phyloP scores from a whole-genome alignment of 2,113 vertebrate genomes.

The Stegastes partitus region DNA sequence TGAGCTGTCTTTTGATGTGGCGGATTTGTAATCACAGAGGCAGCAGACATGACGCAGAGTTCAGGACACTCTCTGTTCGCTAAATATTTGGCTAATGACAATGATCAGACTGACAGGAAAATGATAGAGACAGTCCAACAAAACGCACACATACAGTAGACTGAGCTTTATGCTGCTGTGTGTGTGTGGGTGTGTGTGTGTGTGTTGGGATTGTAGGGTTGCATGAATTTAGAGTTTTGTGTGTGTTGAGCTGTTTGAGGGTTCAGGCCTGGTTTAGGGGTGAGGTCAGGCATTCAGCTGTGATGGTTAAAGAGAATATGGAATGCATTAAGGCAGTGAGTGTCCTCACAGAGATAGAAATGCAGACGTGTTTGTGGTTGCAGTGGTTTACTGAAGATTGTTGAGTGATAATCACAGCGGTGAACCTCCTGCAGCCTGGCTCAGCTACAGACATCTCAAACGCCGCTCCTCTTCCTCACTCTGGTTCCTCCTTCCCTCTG shows the following conservation, averaged over 20 bases:
- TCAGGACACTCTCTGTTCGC: slow-evolving; percentile 1
- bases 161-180: too few relatives aligned
- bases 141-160: background rate
- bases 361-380: background rate
- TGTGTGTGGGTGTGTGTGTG: too few relatives aligned
- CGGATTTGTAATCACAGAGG: background rate
- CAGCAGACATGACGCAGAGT: slow-evolving; percentile 38
- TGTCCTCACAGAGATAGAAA: too few relatives aligned
- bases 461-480: background rate
- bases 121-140: background rate
- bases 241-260: slow-evolving; percentile 17
- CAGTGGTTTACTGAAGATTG: slow-evolving; percentile 16
- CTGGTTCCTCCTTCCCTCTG: background rate
- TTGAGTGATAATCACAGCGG: slow-evolving; percentile 41
- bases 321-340: slow-evolving; percentile 3
- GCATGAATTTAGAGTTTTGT: background rate
- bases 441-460: slow-evolving; percentile 40
- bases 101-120: slow-evolving; percentile 16
- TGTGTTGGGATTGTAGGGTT: too few relatives aligned
- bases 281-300: too few relatives aligned
- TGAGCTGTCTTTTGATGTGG: slow-evolving; percentile 27
- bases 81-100: slow-evolving; percentile 48
- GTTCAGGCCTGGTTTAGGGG: background rate
- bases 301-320: background rate
- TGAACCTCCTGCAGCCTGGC: slow-evolving; percentile 65